Evolutionary conservation across 35 echinoderm and acorn worm species (phyloP).

Genomic region (Ophioderma brevispina): DNA sequence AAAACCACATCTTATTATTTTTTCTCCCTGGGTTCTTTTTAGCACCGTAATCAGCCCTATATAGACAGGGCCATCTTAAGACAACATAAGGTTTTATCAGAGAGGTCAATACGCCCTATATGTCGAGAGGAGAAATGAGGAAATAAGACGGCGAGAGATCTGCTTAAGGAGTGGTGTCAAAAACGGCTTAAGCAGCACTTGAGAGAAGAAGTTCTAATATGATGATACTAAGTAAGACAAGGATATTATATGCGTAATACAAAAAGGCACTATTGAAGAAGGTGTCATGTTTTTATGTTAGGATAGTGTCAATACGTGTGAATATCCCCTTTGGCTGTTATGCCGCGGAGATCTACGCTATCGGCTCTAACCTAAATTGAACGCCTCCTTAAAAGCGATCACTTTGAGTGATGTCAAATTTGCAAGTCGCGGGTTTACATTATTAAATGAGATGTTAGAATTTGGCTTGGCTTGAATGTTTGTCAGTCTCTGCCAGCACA

Average conservation of each 20-base stretch:
- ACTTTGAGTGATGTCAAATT: neutral
- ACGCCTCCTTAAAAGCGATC: conserved; percentile 4
- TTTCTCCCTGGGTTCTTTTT: neutral
- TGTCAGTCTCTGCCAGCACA: no score
- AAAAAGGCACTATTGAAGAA: neutral
- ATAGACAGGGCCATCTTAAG: neutral
- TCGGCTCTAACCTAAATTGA: neutral
- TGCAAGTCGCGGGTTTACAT: neutral
- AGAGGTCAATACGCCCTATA: neutral
- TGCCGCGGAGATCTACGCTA: neutral
- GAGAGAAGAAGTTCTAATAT: neutral
- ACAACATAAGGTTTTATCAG: neutral
- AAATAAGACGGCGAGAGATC: neutral
- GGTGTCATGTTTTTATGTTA: neutral
- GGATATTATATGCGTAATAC: neutral
- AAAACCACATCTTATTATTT: neutral
- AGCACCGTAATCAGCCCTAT: neutral
- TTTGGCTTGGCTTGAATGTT: no score
- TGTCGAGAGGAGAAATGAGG: neutral
- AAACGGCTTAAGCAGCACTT: neutral
- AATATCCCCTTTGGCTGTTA: neutral
- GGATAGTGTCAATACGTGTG: neutral
- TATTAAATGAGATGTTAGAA: neutral
- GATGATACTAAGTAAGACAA: neutral
- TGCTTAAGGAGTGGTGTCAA: neutral